Evolutionary conservation across 2,113 vertebrate species (phyloP).

Genomic region (Lichenostomus cassidix): DNA sequence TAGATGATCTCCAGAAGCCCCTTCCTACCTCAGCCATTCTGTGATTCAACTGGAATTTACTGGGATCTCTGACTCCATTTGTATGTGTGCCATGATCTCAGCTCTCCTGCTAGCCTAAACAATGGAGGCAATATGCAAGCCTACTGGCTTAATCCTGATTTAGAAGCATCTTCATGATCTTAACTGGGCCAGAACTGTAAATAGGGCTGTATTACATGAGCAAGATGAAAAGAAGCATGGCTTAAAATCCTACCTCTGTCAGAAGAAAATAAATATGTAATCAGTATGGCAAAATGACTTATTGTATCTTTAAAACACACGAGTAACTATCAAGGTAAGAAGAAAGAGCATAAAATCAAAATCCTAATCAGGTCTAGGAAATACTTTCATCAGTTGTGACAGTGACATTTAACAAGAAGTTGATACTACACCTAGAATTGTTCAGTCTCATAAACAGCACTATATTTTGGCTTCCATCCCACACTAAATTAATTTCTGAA

Average conservation of each 20-base stretch:
- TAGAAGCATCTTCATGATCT: neutral
- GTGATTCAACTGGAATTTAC: neutral
- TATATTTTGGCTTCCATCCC: neutral
- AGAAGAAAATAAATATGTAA: neutral
- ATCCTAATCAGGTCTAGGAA: neutral
- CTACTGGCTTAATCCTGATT: neutral
- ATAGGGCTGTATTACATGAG: neutral
- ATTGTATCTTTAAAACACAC: neutral
- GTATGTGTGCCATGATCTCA: neutral
- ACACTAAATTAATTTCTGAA: slow-evolving; percentile 14
- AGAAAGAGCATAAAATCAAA: neutral
- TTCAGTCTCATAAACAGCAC: neutral
- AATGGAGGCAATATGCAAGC: neutral
- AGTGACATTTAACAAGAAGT: neutral
- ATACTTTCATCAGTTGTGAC: neutral
- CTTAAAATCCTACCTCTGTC: neutral
- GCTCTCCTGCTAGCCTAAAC: slow-evolving; percentile 11
- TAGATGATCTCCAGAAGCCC: fast-evolving
- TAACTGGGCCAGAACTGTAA: slow-evolving; percentile 8
- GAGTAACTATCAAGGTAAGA: neutral
- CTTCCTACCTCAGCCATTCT: neutral
- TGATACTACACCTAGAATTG: neutral
- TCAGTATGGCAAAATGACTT: neutral
- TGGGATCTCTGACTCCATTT: neutral
- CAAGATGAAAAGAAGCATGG: slow-evolving; percentile 16